These are phyloP conservation scores for Opisthocomus hoazin DNA, from an alignment of 2,113 vertebrate genomes.

Conservation along the genomic window DNA sequence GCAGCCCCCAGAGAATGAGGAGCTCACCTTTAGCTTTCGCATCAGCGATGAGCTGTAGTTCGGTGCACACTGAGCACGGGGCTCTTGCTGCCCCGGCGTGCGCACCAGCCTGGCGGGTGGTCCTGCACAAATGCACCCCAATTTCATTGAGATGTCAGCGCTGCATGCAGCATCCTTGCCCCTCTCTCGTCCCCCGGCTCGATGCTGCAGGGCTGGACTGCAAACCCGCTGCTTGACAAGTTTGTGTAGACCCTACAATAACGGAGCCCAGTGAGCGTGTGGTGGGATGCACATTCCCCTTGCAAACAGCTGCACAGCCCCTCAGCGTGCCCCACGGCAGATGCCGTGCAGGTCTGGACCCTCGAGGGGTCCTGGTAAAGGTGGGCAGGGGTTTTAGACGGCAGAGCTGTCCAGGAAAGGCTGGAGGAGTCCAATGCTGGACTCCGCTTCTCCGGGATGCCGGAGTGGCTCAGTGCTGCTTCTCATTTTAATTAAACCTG, in stretches of 20 bases:
- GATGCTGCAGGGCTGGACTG: neutral
- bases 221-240: neutral
- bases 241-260: neutral
- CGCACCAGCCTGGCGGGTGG: accelerated
- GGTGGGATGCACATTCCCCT: neutral
- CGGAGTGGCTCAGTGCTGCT: accelerated
- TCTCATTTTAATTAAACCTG: slow-evolving; percentile 36
- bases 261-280: accelerated
- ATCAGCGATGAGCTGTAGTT: neutral
- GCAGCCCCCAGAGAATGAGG: neutral
- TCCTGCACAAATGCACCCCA: neutral
- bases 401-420: neutral
- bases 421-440: neutral
- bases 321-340: neutral
- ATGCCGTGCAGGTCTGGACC: neutral
- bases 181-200: neutral
- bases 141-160: neutral
- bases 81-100: accelerated
- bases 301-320: neutral
- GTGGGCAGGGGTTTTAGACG: neutral
- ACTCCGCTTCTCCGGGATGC: neutral
- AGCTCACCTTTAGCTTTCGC: neutral
- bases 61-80: accelerated
- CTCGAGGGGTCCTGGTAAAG: neutral
- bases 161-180: neutral